Evolutionary conservation across 2,888 invertebrate species (phyloP).

Genomic region (Griposia aprilina): DNA sequence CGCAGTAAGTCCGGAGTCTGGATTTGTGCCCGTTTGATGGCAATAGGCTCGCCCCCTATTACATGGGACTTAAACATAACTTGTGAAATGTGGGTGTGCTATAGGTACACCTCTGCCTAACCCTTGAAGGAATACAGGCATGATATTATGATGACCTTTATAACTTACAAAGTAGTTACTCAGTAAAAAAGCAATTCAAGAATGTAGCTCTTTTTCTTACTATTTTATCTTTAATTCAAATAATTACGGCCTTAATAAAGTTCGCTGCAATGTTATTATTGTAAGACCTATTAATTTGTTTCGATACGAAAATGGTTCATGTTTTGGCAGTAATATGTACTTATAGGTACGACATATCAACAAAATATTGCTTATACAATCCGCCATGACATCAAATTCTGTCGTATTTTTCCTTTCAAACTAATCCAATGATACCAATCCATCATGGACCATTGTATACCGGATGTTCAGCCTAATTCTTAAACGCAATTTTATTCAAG

Average conservation of each 20-base stretch:
- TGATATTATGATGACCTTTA: no score
- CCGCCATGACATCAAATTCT: no score
- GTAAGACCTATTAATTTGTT: not conserved
- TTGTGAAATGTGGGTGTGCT: no score
- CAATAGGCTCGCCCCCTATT: no score
- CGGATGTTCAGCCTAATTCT: not conserved
- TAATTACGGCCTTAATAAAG: slow-evolving; percentile 1
- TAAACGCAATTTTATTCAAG: not conserved
- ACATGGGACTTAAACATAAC: no score
- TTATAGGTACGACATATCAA: not conserved
- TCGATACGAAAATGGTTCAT: not conserved
- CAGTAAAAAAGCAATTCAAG: no score
- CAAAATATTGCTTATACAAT: not conserved
- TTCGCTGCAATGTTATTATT: not conserved
- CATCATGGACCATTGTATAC: not conserved
- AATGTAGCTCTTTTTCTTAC: slow-evolving; percentile 24
- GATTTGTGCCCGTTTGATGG: no score
- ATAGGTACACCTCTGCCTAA: no score
- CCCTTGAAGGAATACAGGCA: not conserved
- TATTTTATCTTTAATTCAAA: slow-evolving; percentile 17
- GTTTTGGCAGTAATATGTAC: not conserved
- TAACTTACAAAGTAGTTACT: no score
- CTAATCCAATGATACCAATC: accelerated
- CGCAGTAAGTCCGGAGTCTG: no score
- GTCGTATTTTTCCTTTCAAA: no score